Evolutionary conservation across 2,113 vertebrate species (phyloP), one percentile per base, ranked within the genome.

Genomic region (Athene noctua): DNA sequence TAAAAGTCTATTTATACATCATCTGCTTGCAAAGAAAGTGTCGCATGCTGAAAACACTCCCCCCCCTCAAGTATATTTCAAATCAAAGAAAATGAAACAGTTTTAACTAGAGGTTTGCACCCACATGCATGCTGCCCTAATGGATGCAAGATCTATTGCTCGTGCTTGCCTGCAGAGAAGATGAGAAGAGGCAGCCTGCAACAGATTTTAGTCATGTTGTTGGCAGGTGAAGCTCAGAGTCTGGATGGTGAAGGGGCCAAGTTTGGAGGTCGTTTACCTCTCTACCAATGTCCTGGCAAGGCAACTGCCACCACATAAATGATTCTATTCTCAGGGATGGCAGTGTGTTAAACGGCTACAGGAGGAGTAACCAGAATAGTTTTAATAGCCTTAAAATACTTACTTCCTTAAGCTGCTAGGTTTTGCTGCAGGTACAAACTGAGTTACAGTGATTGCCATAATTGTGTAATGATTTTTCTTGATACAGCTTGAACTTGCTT

Each of bases 81-180:
- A 68, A 36, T 51, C 15, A 44, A 49, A 77, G 46, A 49, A 80
- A 57, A 67, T 27, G 4, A 34, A 49, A 6, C 7, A 3, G 13
- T 72, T 86, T 81, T 58, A 75, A 79, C 27, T 46, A 30, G 8
- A 47, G 20, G 22, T 80, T 82, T 85, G 13, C 15, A 21, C 9
- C 49, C 23, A 12, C 5, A 17, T 23, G 5, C 2, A 1, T 21
- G 16, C 15, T 81, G 36, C 32, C n/a, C 38, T 74, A 34, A 40
- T 1, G 4, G 30, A 21, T 65, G 17, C 46, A 10, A 27, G 44
- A 8, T 16, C n/a, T 6, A 6, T 9, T 61, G 57, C 21, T 67
- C 0, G 0, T 68, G 5, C 19, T 75, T 65, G 40, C 15, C 27
- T 44, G 25, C 21, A 55, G 42, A 61, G 72, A 30, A 26, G 34